Conservation (phyloP, 2,888 invertebrate species). For the Philopedon plagiatum region DNA sequence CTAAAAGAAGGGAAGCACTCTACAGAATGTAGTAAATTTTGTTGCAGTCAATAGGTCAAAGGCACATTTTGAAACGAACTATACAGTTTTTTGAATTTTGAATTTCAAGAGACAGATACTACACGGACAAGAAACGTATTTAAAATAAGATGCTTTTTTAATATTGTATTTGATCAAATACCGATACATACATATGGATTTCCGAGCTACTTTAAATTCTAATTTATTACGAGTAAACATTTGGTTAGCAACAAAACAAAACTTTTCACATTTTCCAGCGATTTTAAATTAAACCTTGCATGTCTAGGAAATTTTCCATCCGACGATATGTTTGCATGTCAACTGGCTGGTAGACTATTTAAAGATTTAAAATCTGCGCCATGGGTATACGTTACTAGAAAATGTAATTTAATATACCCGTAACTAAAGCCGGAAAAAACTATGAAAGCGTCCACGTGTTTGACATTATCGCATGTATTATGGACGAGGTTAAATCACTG, state of each 20-base stretch:
- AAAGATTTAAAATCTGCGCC: constrained; percentile 31
- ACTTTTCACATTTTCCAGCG: constrained; percentile 32
- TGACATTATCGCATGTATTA: constrained; percentile 6
- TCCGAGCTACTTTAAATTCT: background rate
- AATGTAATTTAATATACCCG: constrained; percentile 27
- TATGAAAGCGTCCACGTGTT: constrained; percentile 9
- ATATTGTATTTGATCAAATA: no score
- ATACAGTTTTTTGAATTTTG: no score
- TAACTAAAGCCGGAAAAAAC: constrained; percentile 15
- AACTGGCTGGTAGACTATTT: constrained; percentile 30
- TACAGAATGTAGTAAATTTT: no score
- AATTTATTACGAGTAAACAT: background rate
- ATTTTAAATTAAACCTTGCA: constrained; percentile 44
- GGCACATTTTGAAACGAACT: no score
- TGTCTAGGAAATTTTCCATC: constrained; percentile 41
- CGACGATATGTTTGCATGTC: constrained; percentile 40
- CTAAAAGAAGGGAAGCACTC: no score
- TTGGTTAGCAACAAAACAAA: constrained; percentile 15
- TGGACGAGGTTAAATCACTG: constrained; percentile 3
- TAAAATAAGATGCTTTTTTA: no score
- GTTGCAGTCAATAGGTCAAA: no score
- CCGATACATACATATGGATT: background rate
- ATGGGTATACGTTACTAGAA: constrained; percentile 14
- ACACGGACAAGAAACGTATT: no score
- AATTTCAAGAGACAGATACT: no score